Evolutionary conservation across 2,113 vertebrate genomes (phyloP), one percentile per base, ranked within the genome.

Genomic region (Zosterops borbonicus): DNA sequence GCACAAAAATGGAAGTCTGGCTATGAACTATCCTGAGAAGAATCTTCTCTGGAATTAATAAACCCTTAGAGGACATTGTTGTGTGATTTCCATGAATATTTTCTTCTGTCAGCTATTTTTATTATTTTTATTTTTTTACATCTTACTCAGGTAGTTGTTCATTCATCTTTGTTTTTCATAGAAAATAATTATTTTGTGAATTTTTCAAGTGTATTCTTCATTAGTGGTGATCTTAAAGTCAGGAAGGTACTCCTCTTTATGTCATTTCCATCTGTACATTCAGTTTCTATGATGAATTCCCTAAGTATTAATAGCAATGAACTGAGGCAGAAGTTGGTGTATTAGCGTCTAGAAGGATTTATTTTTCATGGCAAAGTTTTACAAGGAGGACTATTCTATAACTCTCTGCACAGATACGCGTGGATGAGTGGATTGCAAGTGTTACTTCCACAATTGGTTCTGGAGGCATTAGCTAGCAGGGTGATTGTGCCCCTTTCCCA

Each of bases 371-470:
- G 31, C 58, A 35, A 6, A 46, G 7, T 90, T 94, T 92, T 79
- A 88, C 55, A 76, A 79, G 65, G 83, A 89, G 27, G 65, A 65
- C 19, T 64, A 0, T 83, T 89, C 62, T 83, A n/a, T 63, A 37
- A 46, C 29, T 85, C 62, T 81, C 75, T 10, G 2, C 93, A 50
- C 44, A 73, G 90, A 89, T 90, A 78, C 0, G 59, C 95, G 2
- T 92, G 80, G 83, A 80, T 96, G 89, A 92, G 67, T 23, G 84
- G 67, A 94, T 94, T 95, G 33, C 63, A 79, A 95, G 83, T 97
- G 78, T 90, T 97, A 95, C 91, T 95, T 90, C 78, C 71, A 53
- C 91, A 74, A 89, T 88, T 94, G 93, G 91, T 95, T 96, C 93
- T 96, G 93, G 87, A 91, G 89, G 96, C 89, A 95, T 96, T 96